Base-by-base conservation (phyloP, 1,140 invertebrate genomes). In the Trachelipus rathkii region DNA sequence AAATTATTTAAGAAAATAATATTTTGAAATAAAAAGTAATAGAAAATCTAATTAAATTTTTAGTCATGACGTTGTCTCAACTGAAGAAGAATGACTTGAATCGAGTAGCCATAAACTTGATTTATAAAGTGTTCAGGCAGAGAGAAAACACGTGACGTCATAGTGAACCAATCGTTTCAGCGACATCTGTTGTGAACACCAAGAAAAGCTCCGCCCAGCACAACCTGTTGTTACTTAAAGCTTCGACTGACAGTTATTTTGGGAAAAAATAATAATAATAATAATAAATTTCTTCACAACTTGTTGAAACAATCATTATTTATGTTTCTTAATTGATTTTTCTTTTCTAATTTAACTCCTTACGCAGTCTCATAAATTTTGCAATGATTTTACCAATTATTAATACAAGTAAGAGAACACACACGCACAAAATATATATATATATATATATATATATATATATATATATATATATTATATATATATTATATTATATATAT, bases 91-190 rank as follows among this genome's bases (percentile, higher is more conserved):
- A 60, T 60, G 50, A 60, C 50, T 60, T 2, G 50, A 60, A 60
- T 60, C 50, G 50, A 60, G 50, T 60, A 19, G 50, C 50, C 50
- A 60, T 60, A 60, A 60, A 60, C 50, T 60, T 60, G 50, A 60
- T 60, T 60, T 60, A 60, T 8, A 60, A 60, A 60, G 50, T 60
- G 50, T 60, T 60, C 50, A 60, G 50, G 50, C 50, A 60, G 50
- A 13, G 50, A 3, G 50, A 60, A 33, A 60, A 60, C 50, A 60
- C 8, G 50, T 60, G 50, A 60, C 50, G 50, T 60, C 50, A 60
- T 60, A 15, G 50, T 4, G 50, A 60, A 60, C 50, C 50, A 60
- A 60, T 60, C 50, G 1, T 8, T 15, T 60, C 8, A 19, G 50
- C 50, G 50, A 13, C 50, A 60, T 60, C 50, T 60, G 50, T 13